Evolutionary conservation across 1,140 invertebrate genomes (phyloP).

Genomic region (Dolichoris vasculosae): DNA sequence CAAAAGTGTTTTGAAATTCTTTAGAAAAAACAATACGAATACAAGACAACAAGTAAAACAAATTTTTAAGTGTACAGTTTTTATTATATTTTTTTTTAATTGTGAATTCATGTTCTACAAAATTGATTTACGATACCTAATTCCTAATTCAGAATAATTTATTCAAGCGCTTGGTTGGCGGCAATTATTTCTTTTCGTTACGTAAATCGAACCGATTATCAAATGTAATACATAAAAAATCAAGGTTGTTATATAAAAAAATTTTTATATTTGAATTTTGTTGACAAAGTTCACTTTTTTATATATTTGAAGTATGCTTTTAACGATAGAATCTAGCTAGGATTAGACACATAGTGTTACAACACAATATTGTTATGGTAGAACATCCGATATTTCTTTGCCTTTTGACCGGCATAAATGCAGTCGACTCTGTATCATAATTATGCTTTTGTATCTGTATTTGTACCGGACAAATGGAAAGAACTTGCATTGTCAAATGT

Average conservation of each 20-base stretch:
- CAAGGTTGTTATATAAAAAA: slow-evolving; percentile 9
- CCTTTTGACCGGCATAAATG: slow-evolving; percentile 30
- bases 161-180: slow-evolving; percentile 36
- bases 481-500: slow-evolving; percentile 49
- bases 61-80: slow-evolving; percentile 36
- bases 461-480: slow-evolving; percentile 31
- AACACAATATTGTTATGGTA: slow-evolving; percentile 47
- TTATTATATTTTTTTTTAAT: slow-evolving; percentile 32
- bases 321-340: slow-evolving; percentile 40
- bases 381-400: slow-evolving; percentile 43
- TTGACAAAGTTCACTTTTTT: neutral
- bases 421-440: slow-evolving; percentile 17
- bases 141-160: slow-evolving; percentile 45
- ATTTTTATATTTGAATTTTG: slow-evolving; percentile 17
- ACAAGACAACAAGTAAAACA: slow-evolving; percentile 45
- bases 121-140: slow-evolving; percentile 38
- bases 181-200: slow-evolving; percentile 32
- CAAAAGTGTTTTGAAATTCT: slow-evolving; percentile 22
- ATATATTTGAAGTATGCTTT: slow-evolving; percentile 32
- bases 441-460: slow-evolving; percentile 37
- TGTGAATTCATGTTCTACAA: slow-evolving; percentile 46
- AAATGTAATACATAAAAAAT: slow-evolving; percentile 43
- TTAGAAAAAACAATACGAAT: slow-evolving; percentile 17
- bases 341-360: slow-evolving; percentile 50
- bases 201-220: slow-evolving; percentile 22